Conservation (phyloP, 2,888 invertebrate species). For the Neoaliturus tenellus region DNA sequence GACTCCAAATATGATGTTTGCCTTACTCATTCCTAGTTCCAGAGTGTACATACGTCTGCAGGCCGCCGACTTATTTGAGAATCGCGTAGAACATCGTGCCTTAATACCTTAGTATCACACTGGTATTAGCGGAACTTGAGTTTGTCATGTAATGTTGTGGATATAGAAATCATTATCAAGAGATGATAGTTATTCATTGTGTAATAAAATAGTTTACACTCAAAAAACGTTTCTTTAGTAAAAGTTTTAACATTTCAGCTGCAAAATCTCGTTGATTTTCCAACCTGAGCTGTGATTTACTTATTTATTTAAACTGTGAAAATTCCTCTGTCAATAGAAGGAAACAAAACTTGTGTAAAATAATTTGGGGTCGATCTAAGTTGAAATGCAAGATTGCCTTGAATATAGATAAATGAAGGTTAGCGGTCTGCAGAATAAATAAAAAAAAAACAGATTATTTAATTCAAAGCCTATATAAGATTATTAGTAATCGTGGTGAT, state of each 20-base stretch:
- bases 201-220: no score
- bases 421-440: slow-evolving; percentile 9
- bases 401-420: neutral
- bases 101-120: slow-evolving; percentile 17
- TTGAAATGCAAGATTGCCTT: neutral
- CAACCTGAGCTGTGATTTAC: no score
- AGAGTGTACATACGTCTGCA: slow-evolving; percentile 19
- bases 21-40: slow-evolving; percentile 45
- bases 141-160: neutral
- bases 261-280: no score
- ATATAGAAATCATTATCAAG: no score
- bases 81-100: slow-evolving; percentile 38
- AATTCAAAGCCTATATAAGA: slow-evolving; percentile 19
- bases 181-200: no score
- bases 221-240: no score
- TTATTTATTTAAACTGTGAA: no score
- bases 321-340: no score
- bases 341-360: no score
- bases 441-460: neutral
- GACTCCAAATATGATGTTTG: slow-evolving; percentile 41
- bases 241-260: no score
- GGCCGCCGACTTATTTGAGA: neutral
- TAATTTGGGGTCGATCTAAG: neutral
- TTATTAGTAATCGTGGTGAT: slow-evolving; percentile 22
- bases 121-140: slow-evolving; percentile 25